A percentile compares a stretch with the other conserved stretches of the same genome.
Evolutionary conservation across 2,113 vertebrate genomes (phyloP).

Genomic region (Falco punctatus): DNA sequence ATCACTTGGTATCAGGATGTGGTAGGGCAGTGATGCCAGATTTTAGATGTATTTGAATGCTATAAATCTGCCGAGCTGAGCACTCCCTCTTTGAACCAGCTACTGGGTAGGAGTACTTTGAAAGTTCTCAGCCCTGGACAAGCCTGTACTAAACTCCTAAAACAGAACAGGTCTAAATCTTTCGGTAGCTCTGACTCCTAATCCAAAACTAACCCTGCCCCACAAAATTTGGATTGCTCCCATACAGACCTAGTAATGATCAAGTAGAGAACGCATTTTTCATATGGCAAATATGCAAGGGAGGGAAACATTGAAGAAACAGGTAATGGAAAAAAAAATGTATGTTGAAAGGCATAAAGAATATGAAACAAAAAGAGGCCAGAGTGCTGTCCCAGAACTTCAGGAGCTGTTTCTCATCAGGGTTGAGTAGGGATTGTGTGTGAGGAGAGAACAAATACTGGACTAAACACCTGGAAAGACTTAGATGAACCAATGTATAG

Average conservation of each 20-base stretch:
- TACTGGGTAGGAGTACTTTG: neutral
- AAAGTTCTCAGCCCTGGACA: neutral
- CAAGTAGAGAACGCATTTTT: neutral
- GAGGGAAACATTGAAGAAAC: constrained; percentile 1
- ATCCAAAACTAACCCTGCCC: neutral
- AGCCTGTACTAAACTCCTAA: neutral
- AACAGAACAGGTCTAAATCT: constrained; percentile 26
- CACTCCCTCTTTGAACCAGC: neutral
- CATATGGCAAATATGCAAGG: neutral
- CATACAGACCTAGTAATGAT: neutral
- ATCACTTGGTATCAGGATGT: neutral
- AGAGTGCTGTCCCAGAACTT: neutral
- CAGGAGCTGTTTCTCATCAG: constrained; percentile 4
- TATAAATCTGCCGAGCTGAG: neutral
- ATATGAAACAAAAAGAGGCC: neutral
- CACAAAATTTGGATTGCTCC: neutral
- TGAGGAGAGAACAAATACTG: neutral
- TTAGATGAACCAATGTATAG: neutral
- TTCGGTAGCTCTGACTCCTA: neutral
- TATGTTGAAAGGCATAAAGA: constrained; percentile 4
- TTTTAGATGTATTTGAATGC: neutral
- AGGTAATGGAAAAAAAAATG: constrained; percentile 16
- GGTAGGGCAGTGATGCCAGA: neutral
- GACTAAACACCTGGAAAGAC: neutral
- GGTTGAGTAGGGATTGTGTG: neutral